Evolutionary conservation across 2,113 vertebrate genomes (phyloP), one percentile per base, ranked within the genome.

Genomic region (Carassius auratus): DNA sequence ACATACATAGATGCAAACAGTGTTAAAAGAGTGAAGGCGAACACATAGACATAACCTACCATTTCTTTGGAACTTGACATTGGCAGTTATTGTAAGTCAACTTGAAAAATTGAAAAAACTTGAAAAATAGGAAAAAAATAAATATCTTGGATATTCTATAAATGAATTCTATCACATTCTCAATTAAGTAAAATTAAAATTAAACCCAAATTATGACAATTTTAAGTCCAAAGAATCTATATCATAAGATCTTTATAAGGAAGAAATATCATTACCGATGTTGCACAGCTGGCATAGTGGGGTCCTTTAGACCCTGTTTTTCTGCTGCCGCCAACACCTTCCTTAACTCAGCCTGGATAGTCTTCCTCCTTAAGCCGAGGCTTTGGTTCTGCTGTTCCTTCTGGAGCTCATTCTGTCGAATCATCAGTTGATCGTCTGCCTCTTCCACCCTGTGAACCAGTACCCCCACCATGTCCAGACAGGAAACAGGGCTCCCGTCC

Each of bases 251-350:
- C 4, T 38, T 17, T 52, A 52, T 52, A 52, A 4, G 8, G 15
- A 26, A 66, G 23, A n/a, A 52, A 52, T 17, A 73, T 45, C 48
- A 81, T 85, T 76, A 99, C 98, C 96, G 96, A 86, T 96, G 94
- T 26, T 97, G 97, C 33, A 98, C 90, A 13, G 97, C 97, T 12
- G 96, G 97, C 80, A 95, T 92, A 15, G 96, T 97, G 45, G 97
- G 94, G 89, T 99, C 98, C 86, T 94, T 97, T 55, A 99, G 92
- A 9, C 96, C 94, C 88, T 96, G 92, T 36, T 88, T 92, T 86
- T 94, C 93, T 8, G 96, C 93, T 0, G 88, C 89, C 3, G 91
- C 92, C 73, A 91, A 93, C 5, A 99, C 80, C 81, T 95, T 96
- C 83, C 94, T 94, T 88, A 99, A 92, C 88, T 92, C 95, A 83